Percentiles rank a stretch among this genome's conserved stretches.
phyloP scores from a whole-genome alignment of 2,888 invertebrate species.

The Pandemis heparana region DNA sequence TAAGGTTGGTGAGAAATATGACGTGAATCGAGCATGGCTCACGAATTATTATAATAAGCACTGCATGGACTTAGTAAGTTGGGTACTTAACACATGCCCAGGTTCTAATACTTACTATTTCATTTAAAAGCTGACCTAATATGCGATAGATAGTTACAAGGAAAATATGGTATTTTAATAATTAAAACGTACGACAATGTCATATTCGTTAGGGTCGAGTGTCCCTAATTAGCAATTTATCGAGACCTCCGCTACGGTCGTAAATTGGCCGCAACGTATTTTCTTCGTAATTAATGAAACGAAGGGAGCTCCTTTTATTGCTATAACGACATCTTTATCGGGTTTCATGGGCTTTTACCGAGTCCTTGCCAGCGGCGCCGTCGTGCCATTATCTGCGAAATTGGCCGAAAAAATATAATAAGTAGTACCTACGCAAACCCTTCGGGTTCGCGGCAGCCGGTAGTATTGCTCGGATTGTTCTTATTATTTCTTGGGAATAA shows the following conservation, averaged over 20 bases:
- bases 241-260: constrained; percentile 66
- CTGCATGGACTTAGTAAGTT: too few species aligned
- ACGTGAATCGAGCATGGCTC: too few species aligned
- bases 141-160: not conserved
- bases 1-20: constrained; percentile 87
- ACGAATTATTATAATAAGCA: too few species aligned
- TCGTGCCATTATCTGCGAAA: constrained; percentile 52
- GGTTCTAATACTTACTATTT: not conserved
- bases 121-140: not conserved
- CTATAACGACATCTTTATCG: constrained; percentile 74
- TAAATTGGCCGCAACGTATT: constrained; percentile 72
- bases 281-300: constrained; percentile 70
- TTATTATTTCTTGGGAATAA: constrained; percentile 51
- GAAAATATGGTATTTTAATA: not conserved
- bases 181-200: not conserved
- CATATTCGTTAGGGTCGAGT: constrained; percentile 56
- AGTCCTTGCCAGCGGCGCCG: constrained; percentile 47
- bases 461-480: constrained; percentile 27
- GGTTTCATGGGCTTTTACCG: constrained; percentile 61
- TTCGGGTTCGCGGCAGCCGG: constrained; percentile 15
- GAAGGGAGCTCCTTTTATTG: constrained; percentile 68
- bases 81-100: not conserved
- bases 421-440: constrained; percentile 45
- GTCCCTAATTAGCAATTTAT: constrained; percentile 73
- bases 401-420: constrained; percentile 51